A percentile compares a stretch with the other conserved stretches of the same genome.
phyloP scores from a whole-genome alignment of 2,888 invertebrate species.

The Cryptus armator region DNA sequence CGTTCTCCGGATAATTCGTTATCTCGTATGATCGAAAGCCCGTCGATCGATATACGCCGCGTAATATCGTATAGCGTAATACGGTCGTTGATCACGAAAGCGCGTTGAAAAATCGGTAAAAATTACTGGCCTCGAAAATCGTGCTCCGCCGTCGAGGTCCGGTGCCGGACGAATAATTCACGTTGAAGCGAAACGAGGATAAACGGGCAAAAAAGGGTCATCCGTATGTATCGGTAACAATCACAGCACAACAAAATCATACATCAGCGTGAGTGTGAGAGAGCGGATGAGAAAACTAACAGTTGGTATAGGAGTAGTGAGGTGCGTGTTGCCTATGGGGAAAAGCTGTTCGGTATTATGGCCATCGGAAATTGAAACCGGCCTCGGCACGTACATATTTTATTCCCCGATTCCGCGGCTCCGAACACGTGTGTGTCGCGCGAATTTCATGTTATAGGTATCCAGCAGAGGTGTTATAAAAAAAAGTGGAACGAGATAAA shows the following conservation, averaged over 20 bases:
- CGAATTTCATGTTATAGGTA: neutral
- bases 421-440: neutral
- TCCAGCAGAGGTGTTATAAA: neutral
- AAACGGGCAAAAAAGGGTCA: conserved; percentile 57
- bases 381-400: conserved; percentile 70
- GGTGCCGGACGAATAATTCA: conserved; percentile 71
- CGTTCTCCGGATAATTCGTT: conserved; percentile 21
- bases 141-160: conserved; percentile 58
- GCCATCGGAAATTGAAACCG: conserved; percentile 76
- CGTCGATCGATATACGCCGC: conserved; percentile 2
- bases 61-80: neutral
- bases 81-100: conserved; percentile 12
- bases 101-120: conserved; percentile 27
- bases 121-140: conserved; percentile 57
- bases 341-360: conserved; percentile 62
- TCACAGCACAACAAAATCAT: neutral
- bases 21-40: conserved; percentile 28
- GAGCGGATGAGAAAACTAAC: conserved; percentile 23
- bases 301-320: conserved; percentile 20
- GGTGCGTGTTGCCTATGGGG: conserved; percentile 52
- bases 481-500: neutral
- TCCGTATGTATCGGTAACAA: conserved; percentile 42
- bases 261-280: neutral
- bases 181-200: conserved; percentile 71
- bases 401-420: conserved; percentile 65